Conservation (phyloP, 2,888 invertebrate species). For the Drosophila borborema region DNA sequence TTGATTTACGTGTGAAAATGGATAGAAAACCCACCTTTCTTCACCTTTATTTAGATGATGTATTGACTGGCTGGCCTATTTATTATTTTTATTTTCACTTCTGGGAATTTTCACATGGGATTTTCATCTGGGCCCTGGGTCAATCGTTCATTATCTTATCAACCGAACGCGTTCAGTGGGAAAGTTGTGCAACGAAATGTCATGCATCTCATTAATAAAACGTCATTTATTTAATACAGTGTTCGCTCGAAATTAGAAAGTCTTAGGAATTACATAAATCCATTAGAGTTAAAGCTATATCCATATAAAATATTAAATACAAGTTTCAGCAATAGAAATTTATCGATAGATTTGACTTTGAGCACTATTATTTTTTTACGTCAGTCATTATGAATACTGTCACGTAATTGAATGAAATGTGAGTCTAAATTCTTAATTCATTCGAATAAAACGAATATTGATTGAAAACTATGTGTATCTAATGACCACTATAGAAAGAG, state of each 20-base stretch:
- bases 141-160: conserved; percentile 43
- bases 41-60: conserved; percentile 7
- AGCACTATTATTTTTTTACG: background rate
- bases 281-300: background rate
- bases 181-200: conserved; percentile 29
- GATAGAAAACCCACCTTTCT: conserved; percentile 2
- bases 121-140: conserved; percentile 19
- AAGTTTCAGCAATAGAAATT: background rate
- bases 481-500: conserved; percentile 16
- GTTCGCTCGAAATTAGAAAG: background rate
- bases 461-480: conserved; percentile 38
- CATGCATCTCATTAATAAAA: background rate
- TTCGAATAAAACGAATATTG: conserved; percentile 29
- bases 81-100: conserved; percentile 7
- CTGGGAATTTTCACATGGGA: conserved; percentile 29
- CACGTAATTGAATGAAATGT: conserved; percentile 45
- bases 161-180: background rate
- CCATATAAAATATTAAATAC: background rate
- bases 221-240: conserved; percentile 21
- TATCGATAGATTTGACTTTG: background rate
- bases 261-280: background rate
- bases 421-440: conserved; percentile 26
- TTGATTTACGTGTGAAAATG: background rate
- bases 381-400: conserved; percentile 19
- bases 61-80: conserved; percentile 14